Base-by-base conservation (phyloP, 1,140 invertebrate genomes). In the Scaptomyza graminum region DNA sequence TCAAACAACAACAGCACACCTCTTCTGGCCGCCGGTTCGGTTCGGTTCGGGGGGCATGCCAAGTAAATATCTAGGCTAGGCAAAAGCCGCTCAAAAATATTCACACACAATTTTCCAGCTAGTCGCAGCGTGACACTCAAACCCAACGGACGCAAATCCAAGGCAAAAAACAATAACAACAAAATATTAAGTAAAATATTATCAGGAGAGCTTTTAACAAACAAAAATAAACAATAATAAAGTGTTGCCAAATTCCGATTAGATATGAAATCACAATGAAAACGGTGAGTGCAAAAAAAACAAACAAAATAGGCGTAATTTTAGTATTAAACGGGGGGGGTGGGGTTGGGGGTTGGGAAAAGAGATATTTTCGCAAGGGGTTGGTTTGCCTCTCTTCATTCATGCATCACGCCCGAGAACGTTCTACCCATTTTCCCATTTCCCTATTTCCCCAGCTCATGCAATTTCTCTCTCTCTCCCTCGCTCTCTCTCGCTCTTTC, bases 311-410 rank as follows among this genome's bases (percentile, higher is more conserved):
- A n/a, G n/a, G 12, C 22, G 55, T n/a, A n/a, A n/a, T n/a, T n/a
- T n/a, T 57, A 57, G 22, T 57, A 5, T 28, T 43, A 43, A 57
- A 41, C 9, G 5, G 9, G 12, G 37, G 37, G 9, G 25, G 2
- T 25, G 25, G 5, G n/a, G n/a, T n/a, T 25, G 25, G 25, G 37
- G 37, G 12, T 39, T 34, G 31, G 31, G 31, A 9, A n/a, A n/a
- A n/a, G n/a, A n/a, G n/a, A n/a, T n/a, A n/a, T 31, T 5, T 31
- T 31, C 43, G 54, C 69, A 75, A 28, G 31, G 51, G 51, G 51
- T 55, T 54, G 54, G 54, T 31, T 39, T 56, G 62, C 31, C 41
- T 73, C n/a, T 73, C 74, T 85, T 88, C 83, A 85, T 85, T 87
- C 82, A 85, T 87, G 56, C 70, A 51, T n/a, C n/a, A 47, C 11